A percentile compares a stretch with the other conserved stretches of the same genome.
These are phyloP conservation scores for Cheilosia scutellata DNA, from an alignment of 2,888 invertebrate genomes.

Conservation along the genomic window DNA sequence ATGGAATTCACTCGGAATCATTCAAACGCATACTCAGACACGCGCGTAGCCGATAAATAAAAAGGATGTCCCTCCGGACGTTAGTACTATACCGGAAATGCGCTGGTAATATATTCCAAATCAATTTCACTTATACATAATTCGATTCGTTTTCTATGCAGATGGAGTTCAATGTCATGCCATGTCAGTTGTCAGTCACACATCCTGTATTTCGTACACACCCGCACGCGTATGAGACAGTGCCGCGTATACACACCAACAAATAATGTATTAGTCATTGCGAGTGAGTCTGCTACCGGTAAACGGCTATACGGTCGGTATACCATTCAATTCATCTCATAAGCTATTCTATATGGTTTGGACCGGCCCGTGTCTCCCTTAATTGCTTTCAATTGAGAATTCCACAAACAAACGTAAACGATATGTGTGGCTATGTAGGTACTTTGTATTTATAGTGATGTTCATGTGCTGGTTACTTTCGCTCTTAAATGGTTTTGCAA, in stretches of 20 bases:
- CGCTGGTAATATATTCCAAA: conserved; percentile 59
- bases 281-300: conserved; percentile 12
- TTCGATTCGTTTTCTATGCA: conserved; percentile 33
- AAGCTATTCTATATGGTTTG: conserved; percentile 19
- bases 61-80: conserved; percentile 40
- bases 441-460: conserved; percentile 20
- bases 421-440: conserved; percentile 9
- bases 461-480: conserved; percentile 25
- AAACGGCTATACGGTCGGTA: conserved; percentile 9
- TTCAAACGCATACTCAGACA: conserved; percentile 15
- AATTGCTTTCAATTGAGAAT: conserved; percentile 53
- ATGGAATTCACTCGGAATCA: background rate
- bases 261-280: conserved; percentile 35
- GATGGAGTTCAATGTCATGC: conserved; percentile 9
- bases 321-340: conserved; percentile 18
- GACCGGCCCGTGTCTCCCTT: background rate
- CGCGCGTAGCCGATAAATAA: conserved; percentile 30
- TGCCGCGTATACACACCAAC: background rate
- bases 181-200: background rate
- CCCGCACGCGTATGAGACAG: conserved; percentile 16
- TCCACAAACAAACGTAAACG: conserved; percentile 25
- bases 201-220: conserved; percentile 19
- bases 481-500: conserved; percentile 37
- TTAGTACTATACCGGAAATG: conserved; percentile 44
- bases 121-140: conserved; percentile 56